These are phyloP conservation scores for Pseudococcus viburni DNA, from an alignment of 2,888 invertebrate genomes.

Conservation along the genomic window DNA sequence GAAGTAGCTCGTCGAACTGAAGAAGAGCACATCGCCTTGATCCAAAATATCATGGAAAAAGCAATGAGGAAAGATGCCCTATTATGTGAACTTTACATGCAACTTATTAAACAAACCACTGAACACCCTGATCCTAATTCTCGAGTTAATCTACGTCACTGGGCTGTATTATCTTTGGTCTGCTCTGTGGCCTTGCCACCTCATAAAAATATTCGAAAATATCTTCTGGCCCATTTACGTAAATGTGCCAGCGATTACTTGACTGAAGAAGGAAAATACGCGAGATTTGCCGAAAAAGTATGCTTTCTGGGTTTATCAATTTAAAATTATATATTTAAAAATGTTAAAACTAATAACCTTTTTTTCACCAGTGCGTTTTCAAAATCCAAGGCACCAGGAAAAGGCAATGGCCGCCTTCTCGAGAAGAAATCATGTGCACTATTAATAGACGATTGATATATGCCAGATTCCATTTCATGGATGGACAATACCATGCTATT, in stretches of 20 bases:
- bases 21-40: slow-evolving; percentile 89
- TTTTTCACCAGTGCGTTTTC: slow-evolving; percentile 76
- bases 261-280: slow-evolving; percentile 95
- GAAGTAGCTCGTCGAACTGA: slow-evolving; percentile 74
- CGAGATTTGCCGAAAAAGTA: slow-evolving; percentile 90
- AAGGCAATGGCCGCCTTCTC: slow-evolving; percentile 90
- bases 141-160: slow-evolving; percentile 88
- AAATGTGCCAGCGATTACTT: slow-evolving; percentile 89
- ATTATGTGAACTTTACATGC: slow-evolving; percentile 90
- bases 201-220: slow-evolving; percentile 86
- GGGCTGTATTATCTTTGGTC: slow-evolving; percentile 88
- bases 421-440: slow-evolving; percentile 93
- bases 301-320: neutral
- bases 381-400: slow-evolving; percentile 83
- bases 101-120: slow-evolving; percentile 92
- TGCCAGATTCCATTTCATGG: slow-evolving; percentile 91
- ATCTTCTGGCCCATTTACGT: slow-evolving; percentile 90
- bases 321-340: neutral
- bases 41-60: slow-evolving; percentile 90
- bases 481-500: slow-evolving; percentile 94
- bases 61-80: slow-evolving; percentile 91
- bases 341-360: neutral
- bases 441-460: slow-evolving; percentile 92
- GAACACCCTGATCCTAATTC: slow-evolving; percentile 92
- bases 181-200: slow-evolving; percentile 89